These are phyloP conservation scores for Sphecodes monilicornis DNA, from an alignment of 2,888 invertebrate species.

Conservation along the genomic window DNA sequence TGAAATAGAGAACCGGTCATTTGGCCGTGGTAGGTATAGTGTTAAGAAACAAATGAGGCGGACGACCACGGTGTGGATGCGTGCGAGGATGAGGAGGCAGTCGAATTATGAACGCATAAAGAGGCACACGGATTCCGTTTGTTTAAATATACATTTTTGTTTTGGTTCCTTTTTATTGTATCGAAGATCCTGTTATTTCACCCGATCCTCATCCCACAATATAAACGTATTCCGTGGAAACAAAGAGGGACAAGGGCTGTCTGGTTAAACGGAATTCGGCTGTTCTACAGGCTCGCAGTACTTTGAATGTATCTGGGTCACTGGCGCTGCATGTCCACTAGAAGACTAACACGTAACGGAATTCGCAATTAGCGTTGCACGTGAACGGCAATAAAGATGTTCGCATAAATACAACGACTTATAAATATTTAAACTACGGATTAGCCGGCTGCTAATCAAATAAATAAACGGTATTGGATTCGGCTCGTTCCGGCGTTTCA, in stretches of 20 bases:
- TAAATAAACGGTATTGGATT: neutral
- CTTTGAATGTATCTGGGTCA: slow-evolving; percentile 31
- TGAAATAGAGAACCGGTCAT: too few relatives aligned
- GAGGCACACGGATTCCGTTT: too few relatives aligned
- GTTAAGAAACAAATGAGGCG: too few relatives aligned
- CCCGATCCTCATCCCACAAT: too few relatives aligned
- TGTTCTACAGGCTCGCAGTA: neutral
- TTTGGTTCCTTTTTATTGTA: too few relatives aligned
- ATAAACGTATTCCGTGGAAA: neutral
- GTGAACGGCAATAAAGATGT: slow-evolving; percentile 28
- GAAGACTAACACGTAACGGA: slow-evolving; percentile 27
- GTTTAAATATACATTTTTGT: too few relatives aligned
- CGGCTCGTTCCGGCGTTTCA: neutral
- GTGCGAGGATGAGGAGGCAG: too few relatives aligned
- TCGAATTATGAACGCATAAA: too few relatives aligned
- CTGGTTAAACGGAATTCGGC: slow-evolving; percentile 31
- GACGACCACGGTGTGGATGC: too few relatives aligned
- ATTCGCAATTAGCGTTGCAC: slow-evolving; percentile 39
- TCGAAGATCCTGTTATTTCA: too few relatives aligned
- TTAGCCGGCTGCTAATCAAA: neutral
- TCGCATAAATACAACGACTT: neutral
- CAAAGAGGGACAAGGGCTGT: neutral
- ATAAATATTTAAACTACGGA: slow-evolving; percentile 23
- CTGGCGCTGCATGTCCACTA: slow-evolving; percentile 2
- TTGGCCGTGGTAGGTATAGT: too few relatives aligned